Conservation (phyloP, 2,797 vertebrate genomes). For the Ficedula albicollis region DNA sequence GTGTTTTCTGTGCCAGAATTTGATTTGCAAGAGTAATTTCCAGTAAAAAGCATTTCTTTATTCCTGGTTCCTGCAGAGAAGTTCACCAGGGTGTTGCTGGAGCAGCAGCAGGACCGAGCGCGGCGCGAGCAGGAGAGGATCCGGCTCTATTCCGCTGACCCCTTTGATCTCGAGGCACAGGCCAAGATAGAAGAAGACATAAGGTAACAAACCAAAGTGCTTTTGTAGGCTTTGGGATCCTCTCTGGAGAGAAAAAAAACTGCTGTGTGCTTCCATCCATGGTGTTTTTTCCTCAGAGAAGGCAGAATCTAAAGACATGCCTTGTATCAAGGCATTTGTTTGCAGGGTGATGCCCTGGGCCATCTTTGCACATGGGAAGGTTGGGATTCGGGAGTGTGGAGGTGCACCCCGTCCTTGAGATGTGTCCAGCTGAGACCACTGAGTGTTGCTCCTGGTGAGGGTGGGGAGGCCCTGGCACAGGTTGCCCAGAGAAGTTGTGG, state of each 20-base stretch:
- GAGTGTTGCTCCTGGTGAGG: not conserved
- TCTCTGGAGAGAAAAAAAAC: not conserved
- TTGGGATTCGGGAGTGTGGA: fast-evolving
- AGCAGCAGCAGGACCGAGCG: constrained; percentile 95
- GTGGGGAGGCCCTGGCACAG: not conserved
- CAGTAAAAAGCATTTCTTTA: not conserved
- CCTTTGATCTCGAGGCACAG: constrained; percentile 97
- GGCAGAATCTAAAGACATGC: not conserved
- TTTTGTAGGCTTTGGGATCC: not conserved
- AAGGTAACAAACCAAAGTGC: constrained; percentile 76
- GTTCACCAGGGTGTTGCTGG: constrained; percentile 92
- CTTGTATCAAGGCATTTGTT: not conserved
- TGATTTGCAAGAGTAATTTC: not conserved
- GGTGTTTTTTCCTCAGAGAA: not conserved
- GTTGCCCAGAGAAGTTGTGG: not conserved
- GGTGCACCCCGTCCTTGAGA: not conserved
- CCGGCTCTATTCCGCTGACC: constrained; percentile 92
- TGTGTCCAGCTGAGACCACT: not conserved
- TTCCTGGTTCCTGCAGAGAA: constrained; percentile 80
- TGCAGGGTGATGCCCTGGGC: not conserved
- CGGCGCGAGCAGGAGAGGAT: constrained; percentile 94
- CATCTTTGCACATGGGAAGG: fast-evolving
- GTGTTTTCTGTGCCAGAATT: not conserved
- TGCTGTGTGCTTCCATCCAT: not conserved
- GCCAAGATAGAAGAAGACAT: constrained; percentile 99